phyloP scores from a whole-genome alignment of 2,888 invertebrate genomes.

The Eumerus sabulonum region DNA sequence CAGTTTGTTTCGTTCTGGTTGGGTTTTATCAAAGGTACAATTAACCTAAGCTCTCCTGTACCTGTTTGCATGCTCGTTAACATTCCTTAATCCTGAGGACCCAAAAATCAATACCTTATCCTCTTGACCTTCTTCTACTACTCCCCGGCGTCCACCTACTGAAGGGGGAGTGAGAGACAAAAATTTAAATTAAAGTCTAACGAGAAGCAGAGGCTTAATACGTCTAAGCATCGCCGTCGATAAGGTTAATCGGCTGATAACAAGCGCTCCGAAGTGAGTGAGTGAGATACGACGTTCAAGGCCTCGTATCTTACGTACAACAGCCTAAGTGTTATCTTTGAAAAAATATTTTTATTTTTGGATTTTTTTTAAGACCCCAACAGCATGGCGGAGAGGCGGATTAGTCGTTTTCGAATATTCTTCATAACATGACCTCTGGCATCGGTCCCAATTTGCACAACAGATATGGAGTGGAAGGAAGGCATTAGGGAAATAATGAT shows the following conservation, averaged over 20 bases:
- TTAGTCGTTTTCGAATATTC: constrained; percentile 65
- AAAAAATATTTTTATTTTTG: constrained; percentile 6
- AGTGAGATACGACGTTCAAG: constrained; percentile 53
- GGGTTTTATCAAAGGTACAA: not conserved
- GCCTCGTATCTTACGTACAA: constrained; percentile 61
- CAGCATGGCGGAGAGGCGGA: constrained; percentile 15
- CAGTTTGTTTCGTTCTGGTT: not conserved
- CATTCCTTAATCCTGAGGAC: constrained; percentile 8
- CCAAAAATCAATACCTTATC: constrained; percentile 4
- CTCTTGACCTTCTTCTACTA: not conserved
- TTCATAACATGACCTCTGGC: constrained; percentile 66
- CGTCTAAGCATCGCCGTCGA: constrained; percentile 3
- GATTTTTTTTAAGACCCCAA: constrained; percentile 26
- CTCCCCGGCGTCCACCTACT: too few relatives aligned
- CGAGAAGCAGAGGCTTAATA: constrained; percentile 9
- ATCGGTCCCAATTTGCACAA: constrained; percentile 61
- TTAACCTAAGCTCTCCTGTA: not conserved
- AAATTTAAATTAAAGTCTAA: constrained; percentile 1
- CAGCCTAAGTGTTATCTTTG: constrained; percentile 52
- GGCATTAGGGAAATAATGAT: constrained; percentile 64
- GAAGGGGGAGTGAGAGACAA: too few relatives aligned
- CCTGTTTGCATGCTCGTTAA: constrained; percentile 20
- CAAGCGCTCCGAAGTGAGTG: constrained; percentile 35
- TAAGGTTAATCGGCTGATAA: constrained; percentile 60
- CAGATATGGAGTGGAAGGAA: constrained; percentile 30